These are phyloP conservation scores for Naja naja DNA, from an alignment of 2,113 vertebrate genomes.

Conservation along the genomic window DNA sequence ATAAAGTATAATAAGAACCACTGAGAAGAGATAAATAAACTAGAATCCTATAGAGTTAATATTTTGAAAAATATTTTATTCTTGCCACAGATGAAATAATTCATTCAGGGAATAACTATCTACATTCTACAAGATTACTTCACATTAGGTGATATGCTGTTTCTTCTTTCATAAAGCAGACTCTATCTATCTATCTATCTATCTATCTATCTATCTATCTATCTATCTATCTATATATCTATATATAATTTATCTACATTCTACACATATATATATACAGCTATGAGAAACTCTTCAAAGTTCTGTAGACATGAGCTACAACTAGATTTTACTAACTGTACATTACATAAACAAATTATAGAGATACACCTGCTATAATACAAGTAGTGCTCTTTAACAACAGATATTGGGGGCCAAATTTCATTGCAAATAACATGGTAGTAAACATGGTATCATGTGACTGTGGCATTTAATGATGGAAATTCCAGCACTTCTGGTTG, in stretches of 20 bases:
- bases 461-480: background rate
- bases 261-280: background rate
- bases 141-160: background rate
- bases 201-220: no score
- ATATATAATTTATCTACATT: no score
- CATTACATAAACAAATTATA: background rate
- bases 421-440: background rate
- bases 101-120: background rate
- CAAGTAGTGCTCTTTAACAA: background rate
- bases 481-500: background rate
- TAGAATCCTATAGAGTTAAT: background rate
- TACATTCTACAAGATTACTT: no score
- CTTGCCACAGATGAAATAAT: background rate
- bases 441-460: background rate
- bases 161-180: background rate
- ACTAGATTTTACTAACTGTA: background rate
- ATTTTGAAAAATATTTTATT: background rate
- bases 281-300: background rate
- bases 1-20: conserved; percentile 32
- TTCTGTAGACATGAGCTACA: background rate
- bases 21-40: conserved; percentile 16
- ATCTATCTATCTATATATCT: no score
- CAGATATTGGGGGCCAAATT: background rate
- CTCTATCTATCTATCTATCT: no score
- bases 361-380: background rate